phyloP scores from a whole-genome alignment of 2,113 vertebrate genomes.

The Platycercus adscitus region DNA sequence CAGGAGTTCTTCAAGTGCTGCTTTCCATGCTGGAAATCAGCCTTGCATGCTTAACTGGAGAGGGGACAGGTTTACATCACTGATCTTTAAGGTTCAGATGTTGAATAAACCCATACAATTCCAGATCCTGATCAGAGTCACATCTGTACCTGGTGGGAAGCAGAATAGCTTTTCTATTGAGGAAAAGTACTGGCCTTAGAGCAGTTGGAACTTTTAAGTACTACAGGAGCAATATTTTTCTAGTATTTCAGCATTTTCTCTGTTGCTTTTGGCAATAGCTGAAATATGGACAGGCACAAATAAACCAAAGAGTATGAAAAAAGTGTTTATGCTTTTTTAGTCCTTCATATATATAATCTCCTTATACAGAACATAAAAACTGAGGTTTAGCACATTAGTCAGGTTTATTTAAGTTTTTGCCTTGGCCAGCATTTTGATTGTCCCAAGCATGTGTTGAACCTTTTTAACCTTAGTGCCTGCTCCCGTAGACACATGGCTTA shows the following conservation, averaged over 20 bases:
- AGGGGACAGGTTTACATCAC: neutral
- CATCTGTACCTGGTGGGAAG: neutral
- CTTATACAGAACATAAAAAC: neutral
- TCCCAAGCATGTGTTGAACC: neutral
- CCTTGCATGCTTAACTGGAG: neutral
- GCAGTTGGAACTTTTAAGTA: neutral
- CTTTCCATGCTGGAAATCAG: neutral
- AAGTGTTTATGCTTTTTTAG: slow-evolving; percentile 34
- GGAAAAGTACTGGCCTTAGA: neutral
- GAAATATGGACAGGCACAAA: neutral
- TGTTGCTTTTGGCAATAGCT: slow-evolving; percentile 47
- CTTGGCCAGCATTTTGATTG: neutral
- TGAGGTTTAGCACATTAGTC: slow-evolving; percentile 54
- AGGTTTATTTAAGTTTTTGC: slow-evolving; percentile 29
- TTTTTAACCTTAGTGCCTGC: neutral
- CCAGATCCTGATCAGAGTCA: neutral
- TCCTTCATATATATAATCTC: slow-evolving; percentile 21
- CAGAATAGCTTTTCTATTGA: neutral
- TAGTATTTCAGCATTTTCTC: slow-evolving; percentile 36
- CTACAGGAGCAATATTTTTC: slow-evolving; percentile 20
- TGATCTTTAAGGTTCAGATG: neutral
- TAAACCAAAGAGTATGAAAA: neutral
- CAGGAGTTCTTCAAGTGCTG: neutral
- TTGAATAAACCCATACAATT: neutral
- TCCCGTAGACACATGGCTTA: neutral